A percentile compares a stretch with the other conserved stretches of the same genome.
These are phyloP conservation scores for Thunnus maccoyii DNA, from an alignment of 2,113 vertebrate genomes.

Conservation along the genomic window DNA sequence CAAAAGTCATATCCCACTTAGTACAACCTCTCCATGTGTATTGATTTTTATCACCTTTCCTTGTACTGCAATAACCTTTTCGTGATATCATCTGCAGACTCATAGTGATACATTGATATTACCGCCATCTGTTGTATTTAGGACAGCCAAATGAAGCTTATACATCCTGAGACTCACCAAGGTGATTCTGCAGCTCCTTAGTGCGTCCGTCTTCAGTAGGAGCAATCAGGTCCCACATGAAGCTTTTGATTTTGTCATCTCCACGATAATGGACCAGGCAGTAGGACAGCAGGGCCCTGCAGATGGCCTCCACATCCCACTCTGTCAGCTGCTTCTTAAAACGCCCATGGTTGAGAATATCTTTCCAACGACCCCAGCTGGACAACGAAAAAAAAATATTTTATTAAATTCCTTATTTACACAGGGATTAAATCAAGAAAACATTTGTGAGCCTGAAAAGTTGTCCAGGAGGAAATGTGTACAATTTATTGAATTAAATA, in stretches of 20 bases:
- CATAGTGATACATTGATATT: too few species aligned
- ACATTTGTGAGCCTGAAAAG: too few species aligned
- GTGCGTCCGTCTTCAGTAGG: conserved; percentile 95
- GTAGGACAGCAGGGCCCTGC: conserved; percentile 93
- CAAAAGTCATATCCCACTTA: neutral
- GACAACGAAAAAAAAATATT: neutral
- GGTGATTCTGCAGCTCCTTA: conserved; percentile 95
- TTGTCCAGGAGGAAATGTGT: too few species aligned
- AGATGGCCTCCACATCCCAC: conserved; percentile 97
- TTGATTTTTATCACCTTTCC: too few species aligned
- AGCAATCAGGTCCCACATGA: conserved; percentile 99
- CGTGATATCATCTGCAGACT: too few species aligned
- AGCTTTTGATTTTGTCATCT: conserved; percentile 99
- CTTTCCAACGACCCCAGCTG: conserved; percentile 98
- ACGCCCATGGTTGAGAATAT: conserved; percentile 95
- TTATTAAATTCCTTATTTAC: too few species aligned
- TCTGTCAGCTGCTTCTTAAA: conserved; percentile 97
- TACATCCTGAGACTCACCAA: conserved; percentile 80
- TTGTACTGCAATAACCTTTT: too few species aligned
- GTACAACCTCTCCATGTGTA: neutral
- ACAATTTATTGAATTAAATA: too few species aligned
- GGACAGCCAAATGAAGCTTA: neutral
- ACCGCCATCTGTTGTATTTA: neutral
- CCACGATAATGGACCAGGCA: conserved; percentile 97
- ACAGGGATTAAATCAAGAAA: too few species aligned